Evolutionary conservation across 23 tunicate species (phyloP).

Genomic region (Aplidium turbinatum): DNA sequence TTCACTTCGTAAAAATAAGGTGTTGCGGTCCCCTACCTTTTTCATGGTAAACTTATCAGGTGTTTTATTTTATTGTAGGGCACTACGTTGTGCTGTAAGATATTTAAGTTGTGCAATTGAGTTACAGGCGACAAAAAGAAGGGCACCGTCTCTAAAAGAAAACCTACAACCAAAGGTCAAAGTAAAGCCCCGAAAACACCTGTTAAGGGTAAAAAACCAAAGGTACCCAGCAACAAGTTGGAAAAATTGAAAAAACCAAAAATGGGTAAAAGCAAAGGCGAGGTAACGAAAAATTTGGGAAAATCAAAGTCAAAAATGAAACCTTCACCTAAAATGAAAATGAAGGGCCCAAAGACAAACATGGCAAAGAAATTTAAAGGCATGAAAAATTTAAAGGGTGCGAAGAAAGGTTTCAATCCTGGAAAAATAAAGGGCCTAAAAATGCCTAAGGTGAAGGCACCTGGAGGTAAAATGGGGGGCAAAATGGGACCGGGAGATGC

Average conservation of each 20-base stretch:
- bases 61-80: too few relatives aligned
- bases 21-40: too few relatives aligned
- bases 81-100: too few relatives aligned
- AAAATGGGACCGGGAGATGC: conserved; percentile 42
- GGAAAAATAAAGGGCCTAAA: conserved; percentile 37
- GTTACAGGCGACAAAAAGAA: too few relatives aligned
- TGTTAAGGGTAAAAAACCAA: too few relatives aligned
- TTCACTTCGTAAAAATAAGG: too few relatives aligned
- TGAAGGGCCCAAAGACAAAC: conserved; percentile 21
- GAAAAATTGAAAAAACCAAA: conserved; percentile 21
- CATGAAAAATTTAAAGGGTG: conserved; percentile 17
- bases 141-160: too few relatives aligned
- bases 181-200: too few relatives aligned
- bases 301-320: conserved; percentile 17
- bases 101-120: too few relatives aligned
- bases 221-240: neutral
- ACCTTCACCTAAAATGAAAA: conserved; percentile 12
- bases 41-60: too few relatives aligned
- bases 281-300: conserved; percentile 26
- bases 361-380: conserved; percentile 37
- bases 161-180: too few relatives aligned
- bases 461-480: conserved; percentile 29
- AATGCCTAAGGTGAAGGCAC: conserved; percentile 24
- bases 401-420: neutral
- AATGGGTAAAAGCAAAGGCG: conserved; percentile 36